Percentiles rank a stretch among this genome's conserved stretches.
phyloP scores from a whole-genome alignment of 2,888 invertebrate genomes.

The Odontothrips loti region DNA sequence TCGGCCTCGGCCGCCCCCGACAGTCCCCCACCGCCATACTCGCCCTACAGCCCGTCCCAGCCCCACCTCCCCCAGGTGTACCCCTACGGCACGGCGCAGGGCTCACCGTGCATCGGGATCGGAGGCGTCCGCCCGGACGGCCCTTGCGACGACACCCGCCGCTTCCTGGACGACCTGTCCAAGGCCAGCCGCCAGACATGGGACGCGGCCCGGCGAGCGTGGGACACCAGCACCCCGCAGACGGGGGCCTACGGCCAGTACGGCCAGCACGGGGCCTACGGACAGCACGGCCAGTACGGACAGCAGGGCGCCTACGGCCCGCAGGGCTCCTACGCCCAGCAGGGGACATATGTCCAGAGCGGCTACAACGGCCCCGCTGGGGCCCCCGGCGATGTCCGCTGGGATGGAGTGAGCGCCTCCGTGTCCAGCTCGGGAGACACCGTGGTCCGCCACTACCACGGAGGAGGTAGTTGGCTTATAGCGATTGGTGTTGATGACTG shows the following conservation, averaged over 20 bases:
- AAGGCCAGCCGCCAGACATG: not conserved
- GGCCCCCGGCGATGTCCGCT: not conserved
- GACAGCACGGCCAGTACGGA: not conserved
- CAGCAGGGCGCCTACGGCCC: not conserved
- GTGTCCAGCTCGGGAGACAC: slow-evolving; percentile 13
- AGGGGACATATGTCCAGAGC: not conserved
- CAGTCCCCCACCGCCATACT: not conserved
- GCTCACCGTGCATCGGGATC: not conserved
- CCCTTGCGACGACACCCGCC: slow-evolving; percentile 1
- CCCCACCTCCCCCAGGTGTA: not conserved
- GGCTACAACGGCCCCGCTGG: not conserved
- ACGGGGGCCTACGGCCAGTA: not conserved
- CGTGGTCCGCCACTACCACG: slow-evolving; percentile 4
- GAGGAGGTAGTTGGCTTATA: not conserved
- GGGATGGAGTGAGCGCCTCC: slow-evolving; percentile 2
- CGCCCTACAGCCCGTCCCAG: not conserved
- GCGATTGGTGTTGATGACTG: too few relatives aligned
- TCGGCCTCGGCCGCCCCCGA: not conserved
- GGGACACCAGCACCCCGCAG: not conserved
- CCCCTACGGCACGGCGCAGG: not conserved
- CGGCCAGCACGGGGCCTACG: too few relatives aligned
- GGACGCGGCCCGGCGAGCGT: not conserved
- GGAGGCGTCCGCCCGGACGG: not conserved
- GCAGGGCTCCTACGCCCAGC: not conserved
- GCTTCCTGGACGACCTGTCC: not conserved